These are phyloP conservation scores for Drosophila ustulata DNA, from an alignment of 2,888 invertebrate genomes.

Conservation along the genomic window DNA sequence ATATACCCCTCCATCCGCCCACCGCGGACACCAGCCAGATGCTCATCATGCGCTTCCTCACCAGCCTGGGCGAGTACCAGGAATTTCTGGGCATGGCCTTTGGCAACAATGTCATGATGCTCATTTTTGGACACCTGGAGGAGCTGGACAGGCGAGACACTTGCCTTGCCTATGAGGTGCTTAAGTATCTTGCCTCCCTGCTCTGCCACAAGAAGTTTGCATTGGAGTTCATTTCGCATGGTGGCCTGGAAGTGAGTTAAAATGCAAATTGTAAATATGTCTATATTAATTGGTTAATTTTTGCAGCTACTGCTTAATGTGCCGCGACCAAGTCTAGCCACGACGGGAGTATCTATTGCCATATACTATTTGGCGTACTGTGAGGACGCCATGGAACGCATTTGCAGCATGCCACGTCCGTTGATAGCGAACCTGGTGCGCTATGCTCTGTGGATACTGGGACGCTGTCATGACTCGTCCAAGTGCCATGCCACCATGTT, in stretches of 20 bases:
- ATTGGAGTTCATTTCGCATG: slow-evolving; percentile 95
- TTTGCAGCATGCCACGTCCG: slow-evolving; percentile 93
- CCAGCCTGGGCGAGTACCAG: slow-evolving; percentile 99
- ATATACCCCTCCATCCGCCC: slow-evolving; percentile 94
- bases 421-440: slow-evolving; percentile 92
- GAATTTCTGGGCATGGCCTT: slow-evolving; percentile 97
- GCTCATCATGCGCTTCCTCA: slow-evolving; percentile 96
- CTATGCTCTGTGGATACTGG: slow-evolving; percentile 97
- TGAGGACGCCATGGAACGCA: slow-evolving; percentile 98
- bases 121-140: slow-evolving; percentile 96
- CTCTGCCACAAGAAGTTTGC: slow-evolving; percentile 99
- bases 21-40: slow-evolving; percentile 95
- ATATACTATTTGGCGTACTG: slow-evolving; percentile 98
- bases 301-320: slow-evolving; percentile 92
- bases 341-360: slow-evolving; percentile 97
- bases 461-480: slow-evolving; percentile 99
- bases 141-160: slow-evolving; percentile 95
- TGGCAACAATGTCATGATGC: slow-evolving; percentile 95
- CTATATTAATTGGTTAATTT: not conserved
- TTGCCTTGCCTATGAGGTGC: slow-evolving; percentile 96
- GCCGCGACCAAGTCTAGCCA: slow-evolving; percentile 96
- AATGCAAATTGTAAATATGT: too few relatives aligned
- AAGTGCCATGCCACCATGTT: slow-evolving; percentile 99
- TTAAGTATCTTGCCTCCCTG: slow-evolving; percentile 97
- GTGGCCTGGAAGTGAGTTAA: slow-evolving; percentile 90